phyloP scores from a whole-genome alignment of 2,888 invertebrate genomes.

The Ferrisia virgata region DNA sequence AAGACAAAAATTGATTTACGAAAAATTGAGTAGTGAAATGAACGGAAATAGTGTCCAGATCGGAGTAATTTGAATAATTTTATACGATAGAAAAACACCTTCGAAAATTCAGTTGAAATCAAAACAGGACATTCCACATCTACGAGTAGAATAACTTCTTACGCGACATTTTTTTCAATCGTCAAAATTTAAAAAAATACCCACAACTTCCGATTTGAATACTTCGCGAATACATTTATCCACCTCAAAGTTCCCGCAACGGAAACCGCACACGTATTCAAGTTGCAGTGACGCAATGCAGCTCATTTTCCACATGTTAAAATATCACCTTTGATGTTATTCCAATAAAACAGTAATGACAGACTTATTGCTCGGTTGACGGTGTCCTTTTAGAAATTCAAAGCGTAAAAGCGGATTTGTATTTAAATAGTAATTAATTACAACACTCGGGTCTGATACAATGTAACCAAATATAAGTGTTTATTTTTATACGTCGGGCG shows the following conservation, averaged over 20 bases:
- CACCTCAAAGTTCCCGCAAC: not conserved
- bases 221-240: not conserved
- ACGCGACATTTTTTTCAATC: not conserved
- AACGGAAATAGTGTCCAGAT: too few relatives aligned
- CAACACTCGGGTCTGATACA: not conserved
- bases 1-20: too few relatives aligned
- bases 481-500: not conserved
- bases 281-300: not conserved
- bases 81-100: too few relatives aligned
- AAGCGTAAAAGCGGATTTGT: conserved; percentile 16
- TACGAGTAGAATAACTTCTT: too few relatives aligned
- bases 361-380: conserved; percentile 29
- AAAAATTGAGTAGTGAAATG: too few relatives aligned
- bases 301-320: conserved; percentile 10
- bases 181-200: not conserved
- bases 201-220: not conserved
- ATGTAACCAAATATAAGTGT: conserved; percentile 3
- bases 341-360: conserved; percentile 40
- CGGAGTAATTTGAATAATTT: too few relatives aligned
- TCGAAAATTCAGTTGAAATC: too few relatives aligned
- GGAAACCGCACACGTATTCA: not conserved
- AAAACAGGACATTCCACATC: too few relatives aligned
- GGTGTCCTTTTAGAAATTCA: conserved; percentile 11
- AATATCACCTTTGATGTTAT: conserved; percentile 43
- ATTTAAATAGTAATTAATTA: conserved; percentile 22